These are phyloP conservation scores for Cromileptes altivelis DNA, from an alignment of 2,113 vertebrate species.

Conservation along the genomic window DNA sequence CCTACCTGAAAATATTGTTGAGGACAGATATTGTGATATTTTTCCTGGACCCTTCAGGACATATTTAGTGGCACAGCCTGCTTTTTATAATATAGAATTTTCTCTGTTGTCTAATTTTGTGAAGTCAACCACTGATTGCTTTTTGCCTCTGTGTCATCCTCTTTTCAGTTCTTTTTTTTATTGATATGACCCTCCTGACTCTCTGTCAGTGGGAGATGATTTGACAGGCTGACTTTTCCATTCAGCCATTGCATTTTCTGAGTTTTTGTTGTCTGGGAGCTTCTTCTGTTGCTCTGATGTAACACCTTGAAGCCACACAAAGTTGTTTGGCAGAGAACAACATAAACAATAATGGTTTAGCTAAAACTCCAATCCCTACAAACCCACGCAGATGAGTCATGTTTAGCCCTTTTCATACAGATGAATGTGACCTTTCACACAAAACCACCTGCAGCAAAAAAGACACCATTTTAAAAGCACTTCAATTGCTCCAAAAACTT, in stretches of 20 bases:
- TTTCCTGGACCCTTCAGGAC: neutral
- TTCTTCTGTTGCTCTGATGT: constrained; percentile 4
- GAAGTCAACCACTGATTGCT: neutral
- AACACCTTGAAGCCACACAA: neutral
- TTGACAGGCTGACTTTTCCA: neutral
- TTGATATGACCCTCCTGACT: neutral
- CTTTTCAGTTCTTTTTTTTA: neutral
- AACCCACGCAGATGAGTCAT: constrained; percentile 29
- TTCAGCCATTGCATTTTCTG: neutral
- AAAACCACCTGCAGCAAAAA: constrained; percentile 2
- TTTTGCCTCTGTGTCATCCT: neutral
- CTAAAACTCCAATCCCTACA: too few relatives aligned
- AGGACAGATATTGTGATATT: neutral
- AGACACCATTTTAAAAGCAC: neutral
- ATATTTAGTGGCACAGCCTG: neutral
- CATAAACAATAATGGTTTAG: neutral
- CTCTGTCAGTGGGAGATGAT: constrained; percentile 10
- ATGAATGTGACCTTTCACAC: constrained; percentile 3
- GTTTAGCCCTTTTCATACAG: neutral
- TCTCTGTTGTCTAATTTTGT: neutral
- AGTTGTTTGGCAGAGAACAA: neutral
- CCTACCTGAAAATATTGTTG: too few relatives aligned
- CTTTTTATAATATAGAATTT: neutral
- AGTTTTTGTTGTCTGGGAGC: neutral
- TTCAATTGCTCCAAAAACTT: neutral